Conservation (phyloP, 2,797 vertebrate genomes). For the Coreius guichenoti region DNA sequence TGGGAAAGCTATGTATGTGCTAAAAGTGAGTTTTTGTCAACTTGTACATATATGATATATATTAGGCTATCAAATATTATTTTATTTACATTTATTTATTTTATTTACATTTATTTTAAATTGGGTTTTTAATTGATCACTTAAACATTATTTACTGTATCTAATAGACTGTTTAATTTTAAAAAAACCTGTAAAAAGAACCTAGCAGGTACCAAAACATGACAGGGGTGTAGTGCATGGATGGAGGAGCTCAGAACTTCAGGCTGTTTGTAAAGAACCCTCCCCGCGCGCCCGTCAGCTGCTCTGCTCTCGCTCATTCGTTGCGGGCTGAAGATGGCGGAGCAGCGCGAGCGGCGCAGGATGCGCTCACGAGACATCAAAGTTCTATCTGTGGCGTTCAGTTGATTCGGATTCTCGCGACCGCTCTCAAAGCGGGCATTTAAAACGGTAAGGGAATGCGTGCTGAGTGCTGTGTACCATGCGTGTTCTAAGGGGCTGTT, state of each 20-base stretch:
- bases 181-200: neutral
- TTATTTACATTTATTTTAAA: neutral
- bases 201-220: neutral
- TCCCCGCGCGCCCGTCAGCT: slow-evolving; percentile 21
- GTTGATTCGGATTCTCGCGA: neutral
- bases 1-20: neutral
- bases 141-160: neutral
- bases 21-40: neutral
- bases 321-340: slow-evolving; percentile 61
- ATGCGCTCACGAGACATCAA: slow-evolving; percentile 50
- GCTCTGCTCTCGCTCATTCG: slow-evolving; percentile 19
- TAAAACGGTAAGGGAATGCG: slow-evolving; percentile 27
- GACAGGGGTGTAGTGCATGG: slow-evolving; percentile 24
- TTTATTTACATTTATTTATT: neutral
- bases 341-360: slow-evolving; percentile 48
- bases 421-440: neutral
- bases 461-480: neutral
- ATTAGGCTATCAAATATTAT: neutral
- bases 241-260: slow-evolving; percentile 25
- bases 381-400: slow-evolving; percentile 44
- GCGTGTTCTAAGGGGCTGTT: neutral
- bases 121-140: neutral
- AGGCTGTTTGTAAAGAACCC: slow-evolving; percentile 12
- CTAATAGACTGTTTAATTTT: neutral
- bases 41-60: no score